Conservation (phyloP, 2,797 vertebrate species). For the Syncerus caffer region DNA sequence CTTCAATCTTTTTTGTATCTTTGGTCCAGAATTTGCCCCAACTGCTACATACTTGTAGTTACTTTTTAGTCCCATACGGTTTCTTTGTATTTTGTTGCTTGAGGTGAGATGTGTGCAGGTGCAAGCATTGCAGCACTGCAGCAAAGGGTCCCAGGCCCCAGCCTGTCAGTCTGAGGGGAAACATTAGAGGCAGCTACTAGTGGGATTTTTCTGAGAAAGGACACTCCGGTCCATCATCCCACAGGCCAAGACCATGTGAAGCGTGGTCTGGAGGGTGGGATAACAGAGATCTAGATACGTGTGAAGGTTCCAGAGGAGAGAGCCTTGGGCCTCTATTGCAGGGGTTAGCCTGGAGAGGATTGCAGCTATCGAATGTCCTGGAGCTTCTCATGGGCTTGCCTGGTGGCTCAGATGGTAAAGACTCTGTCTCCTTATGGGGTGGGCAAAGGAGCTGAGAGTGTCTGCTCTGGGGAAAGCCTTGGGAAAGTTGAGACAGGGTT, state of each 20-base stretch:
- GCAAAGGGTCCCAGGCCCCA: background rate
- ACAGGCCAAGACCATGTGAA: background rate
- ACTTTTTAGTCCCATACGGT: background rate
- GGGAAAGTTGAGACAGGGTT: background rate
- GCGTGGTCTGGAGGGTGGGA: background rate
- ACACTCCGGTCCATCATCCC: no score
- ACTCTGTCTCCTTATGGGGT: background rate
- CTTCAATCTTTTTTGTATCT: background rate
- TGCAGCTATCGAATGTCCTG: background rate
- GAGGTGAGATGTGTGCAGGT: background rate
- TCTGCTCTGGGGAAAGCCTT: background rate
- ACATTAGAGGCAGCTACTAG: background rate
- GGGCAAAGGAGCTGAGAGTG: background rate
- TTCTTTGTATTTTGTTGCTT: background rate
- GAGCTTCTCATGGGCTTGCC: background rate
- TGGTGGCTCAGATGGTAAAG: background rate
- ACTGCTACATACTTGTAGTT: background rate
- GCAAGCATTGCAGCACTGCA: background rate
- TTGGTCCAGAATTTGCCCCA: background rate
- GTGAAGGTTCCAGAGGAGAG: background rate
- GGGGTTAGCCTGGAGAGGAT: fast-evolving
- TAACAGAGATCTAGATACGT: background rate
- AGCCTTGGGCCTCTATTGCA: background rate
- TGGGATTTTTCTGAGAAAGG: background rate
- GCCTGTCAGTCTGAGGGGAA: background rate